Conservation (phyloP, 2,113 vertebrate species). For the Castor canadensis region DNA sequence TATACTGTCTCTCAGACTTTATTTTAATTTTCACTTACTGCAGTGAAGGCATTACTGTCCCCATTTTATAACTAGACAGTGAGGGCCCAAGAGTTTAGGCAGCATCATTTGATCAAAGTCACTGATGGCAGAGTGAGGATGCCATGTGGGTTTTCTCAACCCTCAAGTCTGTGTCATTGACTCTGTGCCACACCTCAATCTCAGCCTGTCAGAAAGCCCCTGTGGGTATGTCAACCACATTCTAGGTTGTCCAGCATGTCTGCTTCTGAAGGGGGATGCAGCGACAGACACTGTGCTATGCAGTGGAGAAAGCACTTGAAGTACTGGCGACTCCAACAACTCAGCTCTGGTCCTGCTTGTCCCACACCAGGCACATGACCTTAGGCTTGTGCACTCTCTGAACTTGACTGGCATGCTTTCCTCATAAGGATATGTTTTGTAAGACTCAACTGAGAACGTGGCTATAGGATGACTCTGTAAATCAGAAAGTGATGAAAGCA, state of each 20-base stretch:
- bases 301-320: not conserved
- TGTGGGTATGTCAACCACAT: not conserved
- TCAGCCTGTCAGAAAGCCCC: not conserved
- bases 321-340: fast-evolving
- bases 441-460: not conserved
- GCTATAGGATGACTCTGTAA: not conserved
- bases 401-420: not conserved
- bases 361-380: fast-evolving
- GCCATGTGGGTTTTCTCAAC: not conserved
- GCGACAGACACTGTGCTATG: fast-evolving
- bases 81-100: not conserved
- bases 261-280: not conserved
- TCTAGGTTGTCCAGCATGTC: not conserved
- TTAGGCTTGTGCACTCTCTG: not conserved
- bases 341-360: not conserved
- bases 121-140: not conserved
- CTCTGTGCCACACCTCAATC: not conserved
- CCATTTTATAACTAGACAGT: not conserved
- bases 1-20: not conserved
- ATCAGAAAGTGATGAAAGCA: not conserved
- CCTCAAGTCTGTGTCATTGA: not conserved
- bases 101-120: not conserved
- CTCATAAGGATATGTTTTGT: not conserved
- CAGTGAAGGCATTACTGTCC: no score
- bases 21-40: not conserved